These are phyloP conservation scores for Rallus limicola DNA, from an alignment of 2,113 vertebrate species.

Conservation along the genomic window DNA sequence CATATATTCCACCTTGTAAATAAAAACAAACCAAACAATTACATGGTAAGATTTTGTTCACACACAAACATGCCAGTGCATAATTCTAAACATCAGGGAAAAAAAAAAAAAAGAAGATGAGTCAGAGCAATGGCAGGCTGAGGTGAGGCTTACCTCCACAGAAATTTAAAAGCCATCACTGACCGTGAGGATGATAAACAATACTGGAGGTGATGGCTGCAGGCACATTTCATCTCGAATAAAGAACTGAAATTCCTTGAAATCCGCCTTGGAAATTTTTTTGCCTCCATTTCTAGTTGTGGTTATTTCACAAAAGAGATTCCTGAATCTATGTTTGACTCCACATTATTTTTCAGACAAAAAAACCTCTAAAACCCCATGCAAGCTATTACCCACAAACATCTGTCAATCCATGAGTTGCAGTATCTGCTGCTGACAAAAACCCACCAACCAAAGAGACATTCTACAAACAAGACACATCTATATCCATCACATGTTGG, in stretches of 20 bases:
- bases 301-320: neutral
- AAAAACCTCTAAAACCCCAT: neutral
- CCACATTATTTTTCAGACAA: neutral
- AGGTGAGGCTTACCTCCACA: neutral
- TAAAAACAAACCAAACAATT: neutral
- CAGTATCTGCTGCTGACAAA: neutral
- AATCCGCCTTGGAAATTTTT: neutral
- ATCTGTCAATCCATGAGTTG: neutral
- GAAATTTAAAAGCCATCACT: neutral
- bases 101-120: neutral
- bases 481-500: neutral
- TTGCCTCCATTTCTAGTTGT: neutral
- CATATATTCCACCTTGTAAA: slow-evolving; percentile 95
- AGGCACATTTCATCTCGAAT: neutral
- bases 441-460: neutral
- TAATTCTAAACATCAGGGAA: neutral
- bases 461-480: neutral
- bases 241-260: neutral
- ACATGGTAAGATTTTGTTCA: neutral
- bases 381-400: neutral
- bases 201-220: neutral
- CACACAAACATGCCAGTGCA: neutral
- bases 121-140: neutral
- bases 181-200: neutral
- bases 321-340: neutral